These are phyloP conservation scores for Nomada goodeniana DNA, from an alignment of 2,888 invertebrate genomes.

Conservation along the genomic window DNA sequence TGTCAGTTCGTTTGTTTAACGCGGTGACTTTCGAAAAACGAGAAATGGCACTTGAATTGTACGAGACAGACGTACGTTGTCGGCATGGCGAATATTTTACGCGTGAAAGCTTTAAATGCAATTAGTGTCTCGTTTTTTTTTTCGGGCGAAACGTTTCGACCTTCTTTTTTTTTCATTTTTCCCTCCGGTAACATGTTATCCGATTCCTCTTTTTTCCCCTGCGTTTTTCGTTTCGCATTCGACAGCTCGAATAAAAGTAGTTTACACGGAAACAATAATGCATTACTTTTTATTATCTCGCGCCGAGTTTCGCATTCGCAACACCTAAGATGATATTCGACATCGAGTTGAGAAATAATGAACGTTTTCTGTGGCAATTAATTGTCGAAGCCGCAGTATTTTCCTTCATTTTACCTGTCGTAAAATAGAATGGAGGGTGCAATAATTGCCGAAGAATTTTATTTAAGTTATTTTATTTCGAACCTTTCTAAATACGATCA, in stretches of 20 bases:
- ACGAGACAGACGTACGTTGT: slow-evolving; percentile 35
- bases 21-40: slow-evolving; percentile 16
- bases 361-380: no score
- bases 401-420: neutral
- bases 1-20: slow-evolving; percentile 42
- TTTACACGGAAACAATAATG: slow-evolving; percentile 9
- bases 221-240: neutral
- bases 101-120: slow-evolving; percentile 53
- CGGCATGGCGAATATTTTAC: slow-evolving; percentile 57
- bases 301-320: neutral
- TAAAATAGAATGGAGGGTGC: no score
- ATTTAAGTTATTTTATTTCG: no score
- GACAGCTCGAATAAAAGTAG: neutral
- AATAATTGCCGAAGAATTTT: no score
- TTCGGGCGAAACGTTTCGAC: slow-evolving; percentile 11
- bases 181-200: slow-evolving; percentile 7
- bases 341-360: neutral
- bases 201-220: neutral
- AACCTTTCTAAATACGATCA: no score
- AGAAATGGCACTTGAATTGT: slow-evolving; percentile 33
- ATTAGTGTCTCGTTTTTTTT: slow-evolving; percentile 50
- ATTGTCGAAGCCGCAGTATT: neutral
- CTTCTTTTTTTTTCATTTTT: slow-evolving; percentile 48
- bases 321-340: neutral
- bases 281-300: neutral